Evolutionary conservation across 2,113 vertebrate genomes (phyloP), one percentile per base, ranked within the genome.

Genomic region (Podiceps cristatus): DNA sequence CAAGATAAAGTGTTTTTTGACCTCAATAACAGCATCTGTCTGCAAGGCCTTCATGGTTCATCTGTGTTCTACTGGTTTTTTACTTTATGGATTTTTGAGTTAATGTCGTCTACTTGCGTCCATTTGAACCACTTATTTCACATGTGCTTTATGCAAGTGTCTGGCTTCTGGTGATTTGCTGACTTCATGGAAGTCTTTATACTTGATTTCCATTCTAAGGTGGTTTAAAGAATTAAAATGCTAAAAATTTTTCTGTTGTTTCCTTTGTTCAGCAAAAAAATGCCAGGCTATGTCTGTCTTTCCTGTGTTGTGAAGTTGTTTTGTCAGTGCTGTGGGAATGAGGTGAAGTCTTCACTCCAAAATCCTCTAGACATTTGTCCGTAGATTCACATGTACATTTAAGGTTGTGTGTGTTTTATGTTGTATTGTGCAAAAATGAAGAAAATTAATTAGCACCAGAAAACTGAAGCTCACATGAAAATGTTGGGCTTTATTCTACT

Each of bases 1-100:
- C 85, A 66, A 87, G 72, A 91, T 84, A 93, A 97, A 96, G 52
- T 86, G 75, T 0, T 42, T 93, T 95, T 96, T 85, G 45, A 92
- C 90, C 77, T 98, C 79, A 96, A 3, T 88, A 75, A 59, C 55
- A 96, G 73, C 29, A 73, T 77, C 79, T 79, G 67, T 90, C 42
- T 92, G 62, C 47, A 83, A 73, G 22, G 42, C 76, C 52, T 85
- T 90, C 7, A 1, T 86, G 52, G 77, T 85, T 90, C 86, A 76
- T 73, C 72, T 90, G 28, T 25, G 55, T 92, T 92, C 59, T 62
- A 58, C 28, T 91, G 8, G 1, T 28, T 58, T 95, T 78, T 47
- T 55, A 55, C 40, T 69, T 92, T 28, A 47, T 74, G 52, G 88
- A 92, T 94, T 91, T 96, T 92, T 83, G 72, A 86, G 42, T 87